Conservation (phyloP, 2,797 vertebrate species). For the Champsocephalus esox region DNA sequence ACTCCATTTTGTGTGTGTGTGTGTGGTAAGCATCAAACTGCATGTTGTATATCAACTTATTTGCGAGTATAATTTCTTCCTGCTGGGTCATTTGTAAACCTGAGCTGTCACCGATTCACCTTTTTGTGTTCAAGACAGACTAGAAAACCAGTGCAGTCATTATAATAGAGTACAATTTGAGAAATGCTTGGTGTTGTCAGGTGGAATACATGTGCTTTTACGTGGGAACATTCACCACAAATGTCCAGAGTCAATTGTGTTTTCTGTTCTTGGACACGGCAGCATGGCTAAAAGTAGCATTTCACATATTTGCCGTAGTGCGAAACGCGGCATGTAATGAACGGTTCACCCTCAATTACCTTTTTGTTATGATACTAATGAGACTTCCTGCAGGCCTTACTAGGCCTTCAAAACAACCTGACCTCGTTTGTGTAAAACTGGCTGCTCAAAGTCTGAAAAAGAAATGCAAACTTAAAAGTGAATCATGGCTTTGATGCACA, state of each 20-base stretch:
- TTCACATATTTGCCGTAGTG: background rate
- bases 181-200: too few species aligned
- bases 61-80: background rate
- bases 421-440: background rate
- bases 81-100: background rate
- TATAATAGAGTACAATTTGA: background rate
- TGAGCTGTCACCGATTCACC: conserved; percentile 16
- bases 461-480: background rate
- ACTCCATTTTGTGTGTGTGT: conserved; percentile 27
- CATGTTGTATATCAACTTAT: background rate
- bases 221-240: background rate
- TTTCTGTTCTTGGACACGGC: background rate
- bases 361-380: background rate
- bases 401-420: background rate
- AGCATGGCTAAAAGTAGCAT: background rate
- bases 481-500: accelerated
- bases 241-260: background rate
- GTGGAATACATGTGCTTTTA: background rate
- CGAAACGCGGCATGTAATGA: background rate
- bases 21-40: conserved; percentile 68
- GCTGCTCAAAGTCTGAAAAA: background rate
- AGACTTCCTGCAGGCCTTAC: background rate
- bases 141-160: background rate
- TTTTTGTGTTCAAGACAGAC: background rate
- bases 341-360: background rate